Percentiles rank a stretch among this genome's conserved stretches.
Conservation (phyloP, 1,140 invertebrate genomes). For the Portunus trituberculatus region DNA sequence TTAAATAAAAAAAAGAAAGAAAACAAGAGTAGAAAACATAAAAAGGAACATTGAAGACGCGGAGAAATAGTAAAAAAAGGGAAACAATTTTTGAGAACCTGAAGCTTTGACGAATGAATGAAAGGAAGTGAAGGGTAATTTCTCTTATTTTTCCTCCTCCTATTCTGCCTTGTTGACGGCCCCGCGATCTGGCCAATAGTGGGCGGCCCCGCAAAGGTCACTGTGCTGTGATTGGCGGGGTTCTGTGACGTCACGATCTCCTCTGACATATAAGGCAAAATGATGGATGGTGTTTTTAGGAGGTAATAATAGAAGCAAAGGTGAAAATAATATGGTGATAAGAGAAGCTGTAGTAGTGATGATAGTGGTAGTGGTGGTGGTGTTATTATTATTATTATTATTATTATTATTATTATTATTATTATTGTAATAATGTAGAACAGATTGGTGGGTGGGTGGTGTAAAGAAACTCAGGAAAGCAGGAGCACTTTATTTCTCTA, state of each 20-base stretch:
- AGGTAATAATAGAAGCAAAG: background rate
- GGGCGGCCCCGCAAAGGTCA: background rate
- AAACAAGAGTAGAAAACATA: too few relatives aligned
- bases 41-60: background rate
- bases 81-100: background rate
- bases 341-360: background rate
- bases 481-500: too few relatives aligned
- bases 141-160: background rate
- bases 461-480: too few relatives aligned
- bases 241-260: background rate
- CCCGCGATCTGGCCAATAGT: background rate
- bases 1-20: too few relatives aligned
- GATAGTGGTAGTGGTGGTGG: background rate
- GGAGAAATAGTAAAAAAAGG: background rate
- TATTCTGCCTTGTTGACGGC: background rate
- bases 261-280: background rate
- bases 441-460: too few relatives aligned
- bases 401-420: too few relatives aligned
- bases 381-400: background rate
- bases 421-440: too few relatives aligned
- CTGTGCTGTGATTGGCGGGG: background rate
- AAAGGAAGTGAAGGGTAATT: background rate
- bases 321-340: background rate
- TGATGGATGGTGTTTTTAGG: background rate
- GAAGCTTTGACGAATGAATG: background rate